phyloP scores from a whole-genome alignment of 2,113 vertebrate genomes.

The Camelus bactrianus region DNA sequence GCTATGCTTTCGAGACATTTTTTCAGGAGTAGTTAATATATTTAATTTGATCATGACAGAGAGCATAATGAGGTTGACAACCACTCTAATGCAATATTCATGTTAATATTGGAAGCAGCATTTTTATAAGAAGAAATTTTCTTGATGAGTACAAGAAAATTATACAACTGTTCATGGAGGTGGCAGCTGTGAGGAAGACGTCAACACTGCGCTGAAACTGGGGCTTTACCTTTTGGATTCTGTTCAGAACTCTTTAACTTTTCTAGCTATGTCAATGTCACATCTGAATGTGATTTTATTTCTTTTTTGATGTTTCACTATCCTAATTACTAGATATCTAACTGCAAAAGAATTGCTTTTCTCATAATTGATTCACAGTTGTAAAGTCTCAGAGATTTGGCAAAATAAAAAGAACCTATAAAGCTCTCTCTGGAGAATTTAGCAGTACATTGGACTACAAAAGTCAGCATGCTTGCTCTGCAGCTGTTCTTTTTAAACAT shows the following conservation, averaged over 20 bases:
- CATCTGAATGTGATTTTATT: slow-evolving; percentile 4
- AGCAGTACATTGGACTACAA: not conserved
- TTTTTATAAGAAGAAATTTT: not conserved
- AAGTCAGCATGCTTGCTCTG: not conserved
- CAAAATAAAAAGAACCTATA: slow-evolving; percentile 45
- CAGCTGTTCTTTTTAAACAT: slow-evolving; percentile 45
- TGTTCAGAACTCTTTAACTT: slow-evolving; percentile 1
- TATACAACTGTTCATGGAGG: not conserved
- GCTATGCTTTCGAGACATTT: not conserved
- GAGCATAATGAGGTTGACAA: not conserved
- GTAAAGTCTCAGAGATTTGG: slow-evolving; percentile 53
- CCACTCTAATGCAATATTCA: not conserved
- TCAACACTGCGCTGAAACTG: not conserved
- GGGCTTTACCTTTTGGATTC: not conserved
- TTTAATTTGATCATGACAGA: slow-evolving; percentile 20
- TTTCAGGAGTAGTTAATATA: not conserved
- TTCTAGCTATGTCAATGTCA: slow-evolving; percentile 25
- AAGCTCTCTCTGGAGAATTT: not conserved
- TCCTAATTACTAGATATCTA: slow-evolving; percentile 30
- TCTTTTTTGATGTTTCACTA: not conserved
- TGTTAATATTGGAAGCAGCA: not conserved
- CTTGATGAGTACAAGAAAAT: not conserved
- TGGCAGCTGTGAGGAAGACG: not conserved
- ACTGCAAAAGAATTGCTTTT: slow-evolving; percentile 25
- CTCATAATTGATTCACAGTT: slow-evolving; percentile 42